Evolutionary conservation across 1,140 invertebrate genomes (phyloP), one percentile per base, ranked within the genome.

Genomic region (Sarcophaga peregrina): DNA sequence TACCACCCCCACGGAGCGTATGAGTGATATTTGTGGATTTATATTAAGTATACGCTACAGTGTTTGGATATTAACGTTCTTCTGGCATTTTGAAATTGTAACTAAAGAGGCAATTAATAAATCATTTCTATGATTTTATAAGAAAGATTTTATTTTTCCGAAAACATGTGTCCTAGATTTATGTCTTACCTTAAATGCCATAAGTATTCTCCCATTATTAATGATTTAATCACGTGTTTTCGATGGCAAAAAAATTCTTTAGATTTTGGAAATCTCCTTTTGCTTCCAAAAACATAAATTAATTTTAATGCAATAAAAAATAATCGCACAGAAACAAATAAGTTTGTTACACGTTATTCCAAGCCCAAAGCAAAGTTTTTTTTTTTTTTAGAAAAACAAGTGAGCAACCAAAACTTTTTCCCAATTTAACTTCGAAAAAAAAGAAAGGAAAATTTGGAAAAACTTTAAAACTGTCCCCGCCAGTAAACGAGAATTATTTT

Each of bases 391-490:
- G n/a, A n/a, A n/a, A n/a, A n/a, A n/a, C n/a, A n/a, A n/a, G n/a
- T n/a, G n/a, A 50, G 11, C 48, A 68, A 8, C 5, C 17, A 68
- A 68, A 68, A 20, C 0, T 68, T 68, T 68, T 52, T 9, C 13
- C 25, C 13, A 13, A 10, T 52, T 52, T 52, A 20, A 20, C 20
- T 25, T 17, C 8, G 3, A 5, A 68, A 37, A 68, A 68, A 15
- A 68, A 68, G 11, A 17, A 3, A 5, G 0, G 20, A 68, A 68
- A 68, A n/a, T 68, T 20, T 58, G 11, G 13, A 58, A 68, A n/a
- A 62, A 62, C 54, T 62, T 13, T 68, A 20, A 78, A 78, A 50
- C n/a, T 78, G 75, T 78, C 47, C n/a, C 47, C 48, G n/a, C 5
- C 17, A 78, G 47, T 78, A 78, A 52, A 37, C 25, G 75, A 78